These are phyloP conservation scores for Xyrauchen texanus DNA, from an alignment of 2,113 vertebrate species.

Conservation along the genomic window DNA sequence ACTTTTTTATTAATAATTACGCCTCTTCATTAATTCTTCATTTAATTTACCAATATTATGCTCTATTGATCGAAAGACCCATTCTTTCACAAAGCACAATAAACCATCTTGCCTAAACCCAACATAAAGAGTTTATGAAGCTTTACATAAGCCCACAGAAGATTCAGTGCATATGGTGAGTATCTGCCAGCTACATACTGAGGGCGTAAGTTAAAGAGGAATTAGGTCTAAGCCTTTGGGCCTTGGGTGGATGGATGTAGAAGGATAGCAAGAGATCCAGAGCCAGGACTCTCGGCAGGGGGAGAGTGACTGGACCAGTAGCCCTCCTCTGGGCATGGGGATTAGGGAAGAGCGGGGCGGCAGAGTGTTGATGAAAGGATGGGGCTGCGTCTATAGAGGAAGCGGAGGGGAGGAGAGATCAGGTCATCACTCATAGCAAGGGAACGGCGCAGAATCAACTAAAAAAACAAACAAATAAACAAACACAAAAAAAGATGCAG, in stretches of 20 bases:
- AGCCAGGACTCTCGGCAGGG: slow-evolving; percentile 8
- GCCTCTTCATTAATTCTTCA: too few species aligned
- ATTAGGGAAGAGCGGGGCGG: slow-evolving; percentile 43
- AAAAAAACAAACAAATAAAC: slow-evolving; percentile 70
- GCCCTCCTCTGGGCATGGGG: slow-evolving; percentile 41
- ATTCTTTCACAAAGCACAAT: neutral
- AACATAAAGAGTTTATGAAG: slow-evolving; percentile 24
- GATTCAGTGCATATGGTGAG: slow-evolving; percentile 2
- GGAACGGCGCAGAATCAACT: slow-evolving; percentile 60
- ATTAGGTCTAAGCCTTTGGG: slow-evolving; percentile 39
- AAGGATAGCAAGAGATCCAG: neutral
- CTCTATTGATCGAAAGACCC: too few species aligned
- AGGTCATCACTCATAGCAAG: slow-evolving; percentile 41
- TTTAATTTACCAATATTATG: too few species aligned
- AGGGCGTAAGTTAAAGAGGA: slow-evolving; percentile 37
- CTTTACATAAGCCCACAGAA: neutral
- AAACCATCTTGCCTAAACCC: neutral
- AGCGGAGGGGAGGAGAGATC: slow-evolving; percentile 53
- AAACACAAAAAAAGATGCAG: slow-evolving; percentile 47
- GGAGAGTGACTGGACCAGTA: slow-evolving; percentile 36
- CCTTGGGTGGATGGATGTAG: neutral
- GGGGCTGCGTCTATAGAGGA: slow-evolving; percentile 42
- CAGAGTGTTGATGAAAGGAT: slow-evolving; percentile 58
- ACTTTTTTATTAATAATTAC: too few species aligned
- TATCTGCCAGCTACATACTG: slow-evolving; percentile 37